Percentiles rank a stretch among this genome's conserved stretches.
These are phyloP conservation scores for Hemitrygon akajei DNA, from an alignment of 2,797 vertebrate genomes.

Conservation along the genomic window DNA sequence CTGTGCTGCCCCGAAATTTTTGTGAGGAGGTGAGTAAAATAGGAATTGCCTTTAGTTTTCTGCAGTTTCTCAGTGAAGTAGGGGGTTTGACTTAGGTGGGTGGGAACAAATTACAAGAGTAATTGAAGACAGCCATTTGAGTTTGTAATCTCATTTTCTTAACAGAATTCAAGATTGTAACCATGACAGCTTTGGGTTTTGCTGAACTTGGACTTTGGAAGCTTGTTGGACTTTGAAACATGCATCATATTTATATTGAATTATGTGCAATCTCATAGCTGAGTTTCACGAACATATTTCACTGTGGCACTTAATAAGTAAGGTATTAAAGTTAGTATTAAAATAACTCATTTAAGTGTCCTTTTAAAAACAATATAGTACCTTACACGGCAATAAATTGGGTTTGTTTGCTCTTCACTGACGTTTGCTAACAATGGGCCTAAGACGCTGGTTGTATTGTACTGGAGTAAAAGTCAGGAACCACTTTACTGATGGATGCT, in stretches of 20 bases:
- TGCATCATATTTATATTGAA: not conserved
- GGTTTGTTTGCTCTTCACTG: not conserved
- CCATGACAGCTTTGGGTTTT: not conserved
- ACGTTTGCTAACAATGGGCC: not conserved
- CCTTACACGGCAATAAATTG: not conserved
- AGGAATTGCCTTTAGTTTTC: not conserved
- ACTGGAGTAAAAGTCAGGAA: too few relatives aligned
- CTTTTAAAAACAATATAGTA: not conserved
- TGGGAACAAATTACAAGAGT: not conserved
- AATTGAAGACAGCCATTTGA: not conserved
- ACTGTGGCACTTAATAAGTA: not conserved
- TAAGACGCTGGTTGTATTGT: too few relatives aligned
- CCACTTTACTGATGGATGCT: too few relatives aligned
- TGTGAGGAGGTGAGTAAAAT: not conserved
- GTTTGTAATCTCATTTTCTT: not conserved
- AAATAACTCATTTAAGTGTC: not conserved
- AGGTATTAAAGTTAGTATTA: not conserved
- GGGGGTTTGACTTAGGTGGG: not conserved
- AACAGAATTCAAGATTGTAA: not conserved
- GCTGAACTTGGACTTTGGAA: not conserved
- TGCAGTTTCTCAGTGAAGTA: not conserved
- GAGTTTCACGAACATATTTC: not conserved
- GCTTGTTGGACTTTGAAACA: not conserved
- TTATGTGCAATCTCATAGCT: not conserved
- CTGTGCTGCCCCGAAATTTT: not conserved